Base-by-base conservation (phyloP, 2,113 vertebrate species). In the Antennarius striatus region DNA sequence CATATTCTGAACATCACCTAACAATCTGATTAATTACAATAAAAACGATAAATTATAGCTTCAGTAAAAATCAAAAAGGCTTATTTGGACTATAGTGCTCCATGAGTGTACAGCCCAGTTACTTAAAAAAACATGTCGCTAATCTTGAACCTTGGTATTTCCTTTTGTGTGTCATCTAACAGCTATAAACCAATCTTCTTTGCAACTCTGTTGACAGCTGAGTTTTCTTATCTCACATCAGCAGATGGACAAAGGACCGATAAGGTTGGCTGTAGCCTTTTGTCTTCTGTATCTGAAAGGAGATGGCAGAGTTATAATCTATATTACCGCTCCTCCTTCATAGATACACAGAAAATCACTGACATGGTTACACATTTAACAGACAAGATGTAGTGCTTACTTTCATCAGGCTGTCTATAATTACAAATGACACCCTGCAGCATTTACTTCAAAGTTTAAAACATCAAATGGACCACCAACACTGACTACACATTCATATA, bases 21-120 rank as follows among this genome's bases (percentile, higher is more conserved):
- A 65, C 81, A 80, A 85, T 58, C 43, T 46, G 15, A 30, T 71
- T 67, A 52, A 36, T 68, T 54, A 82, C 52, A 66, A 62, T 67
- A 77, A 62, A 81, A 73, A 63, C 22, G 22, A 22, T 22, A 22
- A 22, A 22, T 22, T 22, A 22, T 22, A 22, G 2, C 22, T 22
- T 22, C 22, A 22, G 22, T 22, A 22, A 22, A 22, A 22, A 22
- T 22, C 22, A 22, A 22, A 22, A 22, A 22, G 22, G 22, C 22
- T 22, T 22, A 22, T 22, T 22, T 22, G 22, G 22, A 22, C 22
- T 22, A 22, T 2, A 22, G 22, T 22, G 22, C 22, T 22, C 22
- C 22, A 22, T 22, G 22, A 22, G 22, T 22, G 22, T 36, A 36
- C 7, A 36, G 32, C 32, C 32, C 3, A 36, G 7, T 36, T 36